Evolutionary conservation across 2,888 invertebrate genomes (phyloP).

Genomic region (Melinaea marsaeus): DNA sequence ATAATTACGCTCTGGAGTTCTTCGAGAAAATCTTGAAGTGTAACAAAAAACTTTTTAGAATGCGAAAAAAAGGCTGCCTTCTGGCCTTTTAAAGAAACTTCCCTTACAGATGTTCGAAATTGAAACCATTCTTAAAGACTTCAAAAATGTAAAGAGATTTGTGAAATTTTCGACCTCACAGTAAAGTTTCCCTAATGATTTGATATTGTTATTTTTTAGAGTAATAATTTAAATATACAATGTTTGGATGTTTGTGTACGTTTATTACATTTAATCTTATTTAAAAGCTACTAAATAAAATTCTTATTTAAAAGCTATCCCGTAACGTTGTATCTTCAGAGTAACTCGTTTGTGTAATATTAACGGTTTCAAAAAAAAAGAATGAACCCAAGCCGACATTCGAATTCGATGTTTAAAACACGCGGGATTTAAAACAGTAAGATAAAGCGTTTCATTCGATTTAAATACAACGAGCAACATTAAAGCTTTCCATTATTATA

Average conservation of each 20-base stretch:
- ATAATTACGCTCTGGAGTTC: conserved; percentile 19
- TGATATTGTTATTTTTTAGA: too few species aligned
- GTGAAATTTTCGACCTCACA: not conserved
- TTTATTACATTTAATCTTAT: not conserved
- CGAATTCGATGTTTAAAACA: conserved; percentile 26
- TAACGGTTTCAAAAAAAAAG: conserved; percentile 5
- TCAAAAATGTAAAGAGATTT: conserved; percentile 1
- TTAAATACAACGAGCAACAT: conserved; percentile 21
- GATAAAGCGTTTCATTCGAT: conserved; percentile 27
- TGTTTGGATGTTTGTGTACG: too few species aligned
- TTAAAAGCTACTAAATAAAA: not conserved
- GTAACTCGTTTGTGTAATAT: not conserved
- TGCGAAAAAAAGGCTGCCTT: conserved; percentile 24
- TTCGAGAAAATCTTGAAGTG: conserved; percentile 21
- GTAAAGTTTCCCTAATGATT: too few species aligned
- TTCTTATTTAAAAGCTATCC: not conserved
- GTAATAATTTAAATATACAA: too few species aligned
- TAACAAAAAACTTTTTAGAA: conserved; percentile 27
- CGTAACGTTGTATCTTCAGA: not conserved
- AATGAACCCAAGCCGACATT: conserved; percentile 17
- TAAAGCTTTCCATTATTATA: conserved; percentile 5
- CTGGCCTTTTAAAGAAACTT: conserved; percentile 23
- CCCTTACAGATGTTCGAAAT: conserved; percentile 13
- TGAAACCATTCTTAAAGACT: conserved; percentile 1
- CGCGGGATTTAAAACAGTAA: conserved; percentile 27